These are phyloP conservation scores for Myrmecophaga tridactyla DNA, from an alignment of 2,113 vertebrate species.

Conservation along the genomic window DNA sequence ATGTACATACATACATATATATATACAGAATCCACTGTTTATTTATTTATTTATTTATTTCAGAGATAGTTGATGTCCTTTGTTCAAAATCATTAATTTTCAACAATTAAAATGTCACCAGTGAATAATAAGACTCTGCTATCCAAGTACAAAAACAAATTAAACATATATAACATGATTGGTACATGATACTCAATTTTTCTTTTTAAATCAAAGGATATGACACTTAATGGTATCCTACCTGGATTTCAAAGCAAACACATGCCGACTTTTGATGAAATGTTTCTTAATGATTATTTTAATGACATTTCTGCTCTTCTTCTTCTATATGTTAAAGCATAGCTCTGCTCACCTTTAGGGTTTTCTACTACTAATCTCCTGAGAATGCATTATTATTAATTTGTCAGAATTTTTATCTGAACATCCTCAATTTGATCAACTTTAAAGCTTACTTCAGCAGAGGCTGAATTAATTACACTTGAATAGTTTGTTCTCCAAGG, in stretches of 20 bases:
- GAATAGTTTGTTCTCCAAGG: conserved; percentile 42
- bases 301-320: neutral
- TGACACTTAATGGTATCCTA: neutral
- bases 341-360: neutral
- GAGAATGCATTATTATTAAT: conserved; percentile 58
- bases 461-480: conserved; percentile 58
- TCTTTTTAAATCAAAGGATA: neutral
- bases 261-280: neutral
- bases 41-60: neutral
- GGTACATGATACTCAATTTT: neutral
- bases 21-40: neutral
- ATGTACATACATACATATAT: too few species aligned
- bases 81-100: neutral
- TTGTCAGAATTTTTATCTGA: conserved; percentile 48
- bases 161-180: neutral
- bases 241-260: neutral
- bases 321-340: neutral
- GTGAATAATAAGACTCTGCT: neutral
- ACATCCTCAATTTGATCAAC: neutral
- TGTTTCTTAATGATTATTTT: neutral
- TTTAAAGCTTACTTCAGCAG: conserved; percentile 56
- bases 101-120: neutral
- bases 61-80: neutral
- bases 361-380: conserved; percentile 7
- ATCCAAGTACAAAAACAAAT: neutral